A percentile compares a stretch with the other conserved stretches of the same genome.
These are phyloP conservation scores for Phymatocera aterrima DNA, from an alignment of 2,888 invertebrate genomes.

Conservation along the genomic window DNA sequence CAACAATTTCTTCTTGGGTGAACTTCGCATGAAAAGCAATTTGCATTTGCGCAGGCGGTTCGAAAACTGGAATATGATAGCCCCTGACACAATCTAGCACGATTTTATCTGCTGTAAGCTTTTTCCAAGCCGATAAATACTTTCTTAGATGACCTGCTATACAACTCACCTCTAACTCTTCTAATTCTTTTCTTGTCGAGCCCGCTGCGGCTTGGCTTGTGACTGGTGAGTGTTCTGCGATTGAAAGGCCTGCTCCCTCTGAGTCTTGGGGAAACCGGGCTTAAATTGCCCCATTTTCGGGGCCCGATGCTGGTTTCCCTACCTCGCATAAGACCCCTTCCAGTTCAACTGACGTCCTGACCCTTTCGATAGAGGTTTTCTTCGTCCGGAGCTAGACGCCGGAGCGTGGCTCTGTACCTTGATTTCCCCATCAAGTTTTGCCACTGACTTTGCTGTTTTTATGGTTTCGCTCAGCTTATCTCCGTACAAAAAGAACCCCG, in stretches of 20 bases:
- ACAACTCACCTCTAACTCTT: not conserved
- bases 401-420: conserved; percentile 27
- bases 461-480: conserved; percentile 46
- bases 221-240: not conserved
- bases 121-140: conserved; percentile 14
- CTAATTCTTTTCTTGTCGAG: conserved; percentile 8
- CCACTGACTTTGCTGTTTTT: conserved; percentile 46
- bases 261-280: conserved; percentile 20
- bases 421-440: conserved; percentile 45
- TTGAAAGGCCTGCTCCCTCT: not conserved
- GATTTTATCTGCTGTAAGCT: conserved; percentile 44
- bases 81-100: conserved; percentile 42
- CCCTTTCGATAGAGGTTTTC: not conserved
- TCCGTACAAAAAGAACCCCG: conserved; percentile 45
- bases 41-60: not conserved
- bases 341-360: conserved; percentile 47
- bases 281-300: conserved; percentile 18
- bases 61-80: conserved; percentile 9
- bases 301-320: conserved; percentile 48
- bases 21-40: not conserved
- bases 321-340: conserved; percentile 44
- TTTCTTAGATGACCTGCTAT: not conserved
- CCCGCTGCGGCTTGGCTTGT: not conserved
- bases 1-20: not conserved
- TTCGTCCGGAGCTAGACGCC: not conserved